phyloP scores from a whole-genome alignment of 2,113 vertebrate species.

The Sitta europaea region DNA sequence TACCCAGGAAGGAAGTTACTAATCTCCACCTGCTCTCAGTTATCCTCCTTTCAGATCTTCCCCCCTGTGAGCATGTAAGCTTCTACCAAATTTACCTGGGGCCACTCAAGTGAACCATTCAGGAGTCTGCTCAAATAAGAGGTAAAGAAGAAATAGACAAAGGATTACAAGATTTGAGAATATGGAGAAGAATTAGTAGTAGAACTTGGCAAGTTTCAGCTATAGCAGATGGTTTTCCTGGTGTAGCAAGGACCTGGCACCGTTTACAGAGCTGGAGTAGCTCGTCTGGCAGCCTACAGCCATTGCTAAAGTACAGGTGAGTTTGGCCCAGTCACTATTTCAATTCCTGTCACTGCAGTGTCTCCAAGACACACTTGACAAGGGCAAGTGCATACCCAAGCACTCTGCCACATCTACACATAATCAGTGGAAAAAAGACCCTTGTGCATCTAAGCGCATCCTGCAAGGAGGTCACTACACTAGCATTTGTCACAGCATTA shows the following conservation, averaged over 20 bases:
- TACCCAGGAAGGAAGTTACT: background rate
- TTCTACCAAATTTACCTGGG: background rate
- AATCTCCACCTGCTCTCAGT: background rate
- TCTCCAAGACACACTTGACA: background rate
- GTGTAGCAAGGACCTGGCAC: background rate
- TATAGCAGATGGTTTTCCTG: background rate
- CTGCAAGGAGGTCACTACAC: background rate
- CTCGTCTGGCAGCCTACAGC: background rate
- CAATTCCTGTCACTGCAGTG: background rate
- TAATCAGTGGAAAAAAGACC: background rate
- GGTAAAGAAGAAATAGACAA: background rate
- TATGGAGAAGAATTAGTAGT: background rate
- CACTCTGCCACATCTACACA: background rate
- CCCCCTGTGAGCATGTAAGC: rapidly evolving
- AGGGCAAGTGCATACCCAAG: background rate
- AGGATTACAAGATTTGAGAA: background rate
- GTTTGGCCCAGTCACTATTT: background rate
- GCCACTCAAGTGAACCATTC: background rate
- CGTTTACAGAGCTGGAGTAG: background rate
- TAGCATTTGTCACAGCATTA: background rate
- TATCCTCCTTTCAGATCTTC: background rate
- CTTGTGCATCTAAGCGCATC: background rate
- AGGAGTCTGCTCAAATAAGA: background rate
- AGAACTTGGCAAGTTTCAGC: background rate
- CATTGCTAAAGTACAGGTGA: background rate